These are phyloP conservation scores for Myiozetetes cayanensis DNA, from an alignment of 2,113 vertebrate species.

Conservation along the genomic window DNA sequence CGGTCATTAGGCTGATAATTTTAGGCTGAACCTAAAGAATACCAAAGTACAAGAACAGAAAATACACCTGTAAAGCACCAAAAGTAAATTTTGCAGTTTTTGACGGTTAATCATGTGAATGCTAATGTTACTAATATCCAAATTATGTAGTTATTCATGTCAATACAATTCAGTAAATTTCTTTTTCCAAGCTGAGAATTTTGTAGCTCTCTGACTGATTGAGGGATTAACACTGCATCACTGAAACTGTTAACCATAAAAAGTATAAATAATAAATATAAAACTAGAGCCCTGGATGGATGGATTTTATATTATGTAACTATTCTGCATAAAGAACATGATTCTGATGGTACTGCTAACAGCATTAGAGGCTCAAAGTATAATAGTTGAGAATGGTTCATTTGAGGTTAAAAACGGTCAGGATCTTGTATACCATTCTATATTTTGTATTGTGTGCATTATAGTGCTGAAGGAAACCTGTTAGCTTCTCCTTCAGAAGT, in stretches of 20 bases:
- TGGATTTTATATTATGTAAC: not conserved
- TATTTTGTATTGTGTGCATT: not conserved
- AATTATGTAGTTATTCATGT: not conserved
- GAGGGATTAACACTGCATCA: not conserved
- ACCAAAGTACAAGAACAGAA: not conserved
- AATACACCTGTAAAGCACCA: not conserved
- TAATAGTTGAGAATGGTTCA: not conserved
- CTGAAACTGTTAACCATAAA: not conserved
- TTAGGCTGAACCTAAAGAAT: not conserved
- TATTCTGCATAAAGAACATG: not conserved
- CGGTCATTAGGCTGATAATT: constrained; percentile 40
- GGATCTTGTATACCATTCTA: not conserved
- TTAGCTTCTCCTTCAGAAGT: not conserved
- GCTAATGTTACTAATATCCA: not conserved
- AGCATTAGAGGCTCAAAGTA: not conserved
- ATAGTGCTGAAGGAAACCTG: not conserved
- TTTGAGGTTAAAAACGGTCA: not conserved
- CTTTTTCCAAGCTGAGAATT: not conserved
- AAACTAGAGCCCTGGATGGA: not conserved
- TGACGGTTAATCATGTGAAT: not conserved
- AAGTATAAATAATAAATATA: not conserved
- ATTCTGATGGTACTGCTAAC: not conserved
- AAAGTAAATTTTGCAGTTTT: not conserved
- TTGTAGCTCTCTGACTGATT: not conserved
- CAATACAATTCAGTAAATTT: not conserved